These are phyloP conservation scores for Apamea epomidion DNA, from an alignment of 2,888 invertebrate species.

Conservation along the genomic window DNA sequence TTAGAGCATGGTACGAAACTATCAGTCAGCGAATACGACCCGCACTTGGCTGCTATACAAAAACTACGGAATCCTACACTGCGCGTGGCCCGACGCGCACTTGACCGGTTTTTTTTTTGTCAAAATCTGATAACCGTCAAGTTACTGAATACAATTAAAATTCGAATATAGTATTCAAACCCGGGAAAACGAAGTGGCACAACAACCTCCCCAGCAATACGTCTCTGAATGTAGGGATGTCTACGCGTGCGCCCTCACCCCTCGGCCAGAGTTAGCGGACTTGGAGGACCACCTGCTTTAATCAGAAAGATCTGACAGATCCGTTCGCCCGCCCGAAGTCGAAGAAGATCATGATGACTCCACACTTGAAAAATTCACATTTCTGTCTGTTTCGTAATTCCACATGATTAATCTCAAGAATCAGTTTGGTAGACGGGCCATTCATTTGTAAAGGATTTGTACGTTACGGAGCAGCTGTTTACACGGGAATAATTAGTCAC, in stretches of 20 bases:
- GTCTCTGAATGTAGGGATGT: not conserved
- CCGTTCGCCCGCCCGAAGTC: not conserved
- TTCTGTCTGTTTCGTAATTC: not conserved
- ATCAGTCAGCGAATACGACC: too few species aligned
- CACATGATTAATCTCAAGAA: not conserved
- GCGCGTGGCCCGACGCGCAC: too few species aligned
- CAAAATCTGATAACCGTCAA: too few species aligned
- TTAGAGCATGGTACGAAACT: too few species aligned
- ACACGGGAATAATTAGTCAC: not conserved
- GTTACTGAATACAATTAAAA: too few species aligned
- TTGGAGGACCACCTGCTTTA: not conserved
- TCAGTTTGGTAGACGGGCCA: not conserved
- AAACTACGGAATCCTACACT: too few species aligned
- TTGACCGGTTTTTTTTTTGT: too few species aligned
- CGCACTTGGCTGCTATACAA: too few species aligned
- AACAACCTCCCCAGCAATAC: not conserved
- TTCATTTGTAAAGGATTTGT: not conserved
- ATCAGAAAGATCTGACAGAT: not conserved
- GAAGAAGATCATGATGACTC: not conserved
- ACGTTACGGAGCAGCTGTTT: constrained; percentile 8
- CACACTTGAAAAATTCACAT: not conserved
- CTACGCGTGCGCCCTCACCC: not conserved
- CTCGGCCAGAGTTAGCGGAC: not conserved
- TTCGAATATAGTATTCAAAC: not conserved
- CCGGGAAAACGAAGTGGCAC: too few species aligned